Evolutionary conservation across 2,113 vertebrate species (phyloP).

Genomic region (Catagonus wagneri): DNA sequence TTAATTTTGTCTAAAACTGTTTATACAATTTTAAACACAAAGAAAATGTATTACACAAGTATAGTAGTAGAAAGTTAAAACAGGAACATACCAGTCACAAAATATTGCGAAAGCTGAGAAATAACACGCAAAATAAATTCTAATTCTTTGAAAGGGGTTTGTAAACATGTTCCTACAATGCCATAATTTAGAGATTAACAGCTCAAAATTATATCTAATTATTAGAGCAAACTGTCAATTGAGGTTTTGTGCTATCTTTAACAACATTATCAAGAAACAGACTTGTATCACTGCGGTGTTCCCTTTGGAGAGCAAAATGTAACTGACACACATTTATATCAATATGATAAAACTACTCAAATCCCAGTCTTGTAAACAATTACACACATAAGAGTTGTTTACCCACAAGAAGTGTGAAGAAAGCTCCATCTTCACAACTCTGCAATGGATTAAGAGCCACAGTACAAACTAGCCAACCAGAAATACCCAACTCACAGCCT

Average conservation of each 20-base stretch:
- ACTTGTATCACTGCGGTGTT: constrained; percentile 11
- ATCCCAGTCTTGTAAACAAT: constrained; percentile 8
- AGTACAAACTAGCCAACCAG: not conserved
- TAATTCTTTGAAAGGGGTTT: constrained; percentile 9
- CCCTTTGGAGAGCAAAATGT: constrained; percentile 17
- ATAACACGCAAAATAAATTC: constrained; percentile 28
- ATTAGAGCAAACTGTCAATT: constrained; percentile 17
- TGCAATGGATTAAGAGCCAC: not conserved
- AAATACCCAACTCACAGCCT: constrained; percentile 22
- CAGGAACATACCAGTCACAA: constrained; percentile 18
- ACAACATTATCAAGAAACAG: constrained; percentile 59
- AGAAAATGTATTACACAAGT: constrained; percentile 10
- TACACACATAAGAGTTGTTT: constrained; percentile 6
- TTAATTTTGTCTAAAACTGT: constrained; percentile 36
- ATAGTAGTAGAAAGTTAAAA: constrained; percentile 50
- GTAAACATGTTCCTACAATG: not conserved
- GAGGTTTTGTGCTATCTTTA: constrained; percentile 62
- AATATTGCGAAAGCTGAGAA: not conserved
- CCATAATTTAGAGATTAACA: constrained; percentile 4
- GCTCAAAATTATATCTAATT: constrained; percentile 46
- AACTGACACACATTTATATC: not conserved
- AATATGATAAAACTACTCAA: constrained; percentile 29
- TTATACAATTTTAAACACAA: not conserved
- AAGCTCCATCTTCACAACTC: constrained; percentile 52
- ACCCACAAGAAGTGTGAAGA: constrained; percentile 19